A percentile compares a stretch with the other conserved stretches of the same genome.
These are phyloP conservation scores for Adelphocoris suturalis DNA, from an alignment of 2,888 invertebrate genomes.

Conservation along the genomic window DNA sequence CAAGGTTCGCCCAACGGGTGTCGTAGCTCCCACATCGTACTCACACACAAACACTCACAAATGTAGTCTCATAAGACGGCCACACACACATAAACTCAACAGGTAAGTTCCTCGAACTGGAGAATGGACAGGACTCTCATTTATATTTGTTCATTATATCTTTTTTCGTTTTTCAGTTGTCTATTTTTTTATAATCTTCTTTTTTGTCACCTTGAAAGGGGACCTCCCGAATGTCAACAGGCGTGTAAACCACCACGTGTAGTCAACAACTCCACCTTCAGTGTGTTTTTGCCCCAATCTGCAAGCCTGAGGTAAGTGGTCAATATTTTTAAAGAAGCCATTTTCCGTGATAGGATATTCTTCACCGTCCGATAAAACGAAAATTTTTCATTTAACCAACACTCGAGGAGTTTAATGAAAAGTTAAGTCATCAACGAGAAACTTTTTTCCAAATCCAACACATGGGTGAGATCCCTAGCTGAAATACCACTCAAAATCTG, in stretches of 20 bases:
- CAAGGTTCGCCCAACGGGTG: neutral
- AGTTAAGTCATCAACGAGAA: too few relatives aligned
- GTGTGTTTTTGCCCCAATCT: neutral
- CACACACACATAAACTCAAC: neutral
- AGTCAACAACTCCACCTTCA: neutral
- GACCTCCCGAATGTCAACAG: slow-evolving; percentile 28
- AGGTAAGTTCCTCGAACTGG: slow-evolving; percentile 11
- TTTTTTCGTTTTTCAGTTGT: neutral
- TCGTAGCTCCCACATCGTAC: neutral
- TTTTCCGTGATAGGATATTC: too few relatives aligned
- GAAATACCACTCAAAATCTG: too few relatives aligned
- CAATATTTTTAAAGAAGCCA: too few relatives aligned
- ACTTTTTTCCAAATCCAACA: too few relatives aligned
- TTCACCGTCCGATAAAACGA: too few relatives aligned
- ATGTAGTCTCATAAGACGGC: too few relatives aligned
- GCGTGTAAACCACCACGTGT: slow-evolving; percentile 33
- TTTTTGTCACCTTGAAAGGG: neutral
- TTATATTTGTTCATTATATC: too few relatives aligned
- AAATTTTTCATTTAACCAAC: too few relatives aligned
- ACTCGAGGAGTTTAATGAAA: too few relatives aligned
- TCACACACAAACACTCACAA: neutral
- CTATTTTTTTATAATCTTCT: neutral
- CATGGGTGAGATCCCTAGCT: too few relatives aligned
- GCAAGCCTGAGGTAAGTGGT: neutral
- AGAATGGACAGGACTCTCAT: neutral